Conservation (phyloP, 1,140 invertebrate species). For the Drosophila navojoa region DNA sequence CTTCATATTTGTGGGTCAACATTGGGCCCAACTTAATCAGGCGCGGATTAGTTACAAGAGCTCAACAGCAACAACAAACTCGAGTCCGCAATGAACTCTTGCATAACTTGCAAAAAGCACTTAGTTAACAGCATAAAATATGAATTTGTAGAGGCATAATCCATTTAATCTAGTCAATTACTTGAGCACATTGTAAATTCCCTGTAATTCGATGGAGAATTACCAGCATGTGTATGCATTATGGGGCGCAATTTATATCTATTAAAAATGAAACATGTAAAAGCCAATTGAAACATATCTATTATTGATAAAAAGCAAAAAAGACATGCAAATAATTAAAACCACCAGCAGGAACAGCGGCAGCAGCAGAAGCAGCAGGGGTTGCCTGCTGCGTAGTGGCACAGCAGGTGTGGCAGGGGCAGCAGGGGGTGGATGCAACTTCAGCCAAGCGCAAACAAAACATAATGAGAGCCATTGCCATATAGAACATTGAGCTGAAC, state of each 20-base stretch:
- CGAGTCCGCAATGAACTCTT: not conserved
- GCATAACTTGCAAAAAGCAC: conserved; percentile 33
- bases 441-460: conserved; percentile 71
- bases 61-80: conserved; percentile 23
- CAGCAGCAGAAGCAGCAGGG: not conserved
- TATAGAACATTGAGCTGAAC: conserved; percentile 19
- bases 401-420: not conserved
- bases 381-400: not conserved
- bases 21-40: conserved; percentile 25
- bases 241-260: not conserved
- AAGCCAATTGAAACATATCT: conserved; percentile 48
- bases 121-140: conserved; percentile 32
- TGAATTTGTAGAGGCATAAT: conserved; percentile 18
- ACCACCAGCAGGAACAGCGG: not conserved
- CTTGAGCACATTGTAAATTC: conserved; percentile 2
- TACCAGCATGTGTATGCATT: not conserved
- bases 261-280: conserved; percentile 40
- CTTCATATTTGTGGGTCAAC: conserved; percentile 15
- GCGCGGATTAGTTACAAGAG: conserved; percentile 35
- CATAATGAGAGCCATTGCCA: conserved; percentile 61
- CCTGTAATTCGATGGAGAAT: not conserved
- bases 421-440: conserved; percentile 23
- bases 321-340: conserved; percentile 65
- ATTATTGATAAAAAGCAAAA: conserved; percentile 56
- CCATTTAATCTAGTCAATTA: conserved; percentile 50